phyloP scores from a whole-genome alignment of 37 sponge, comb jelly and placozoan genomes.

The Lycopodina hypogea region DNA sequence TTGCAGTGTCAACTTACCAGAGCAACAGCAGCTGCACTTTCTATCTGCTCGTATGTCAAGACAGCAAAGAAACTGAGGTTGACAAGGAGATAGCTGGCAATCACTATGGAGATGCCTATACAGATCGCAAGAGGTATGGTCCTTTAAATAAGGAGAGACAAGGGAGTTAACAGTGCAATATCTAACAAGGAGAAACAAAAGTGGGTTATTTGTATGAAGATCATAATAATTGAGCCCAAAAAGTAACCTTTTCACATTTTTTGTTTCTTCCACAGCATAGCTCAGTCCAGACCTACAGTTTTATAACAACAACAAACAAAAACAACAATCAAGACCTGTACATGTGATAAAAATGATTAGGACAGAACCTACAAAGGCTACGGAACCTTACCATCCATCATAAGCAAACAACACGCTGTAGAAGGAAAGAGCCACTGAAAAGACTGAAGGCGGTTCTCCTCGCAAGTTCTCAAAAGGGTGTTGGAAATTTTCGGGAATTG shows the following conservation, averaged over 20 bases:
- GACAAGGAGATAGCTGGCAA: slow-evolving; percentile 62
- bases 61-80: slow-evolving; percentile 71
- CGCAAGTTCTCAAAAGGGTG: slow-evolving; percentile 5
- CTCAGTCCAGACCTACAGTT: slow-evolving; percentile 34
- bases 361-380: too few species aligned
- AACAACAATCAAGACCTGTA: too few species aligned
- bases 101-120: slow-evolving; percentile 63
- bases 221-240: too few species aligned
- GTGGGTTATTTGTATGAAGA: neutral
- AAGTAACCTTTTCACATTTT: slow-evolving; percentile 50
- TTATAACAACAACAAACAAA: too few species aligned
- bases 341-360: too few species aligned
- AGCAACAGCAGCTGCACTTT: slow-evolving; percentile 45
- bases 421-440: slow-evolving; percentile 52
- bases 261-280: slow-evolving; percentile 57
- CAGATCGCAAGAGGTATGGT: slow-evolving; percentile 48
- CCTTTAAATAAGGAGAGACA: slow-evolving; percentile 13
- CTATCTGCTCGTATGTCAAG: slow-evolving; percentile 40
- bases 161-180: too few species aligned
- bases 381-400: slow-evolving; percentile 83
- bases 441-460: neutral
- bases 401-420: slow-evolving; percentile 76
- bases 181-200: too few species aligned
- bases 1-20: slow-evolving; percentile 47
- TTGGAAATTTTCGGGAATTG: neutral